Base-by-base conservation (phyloP, 2,797 vertebrate genomes). In the Hephaestus fuliginosus region DNA sequence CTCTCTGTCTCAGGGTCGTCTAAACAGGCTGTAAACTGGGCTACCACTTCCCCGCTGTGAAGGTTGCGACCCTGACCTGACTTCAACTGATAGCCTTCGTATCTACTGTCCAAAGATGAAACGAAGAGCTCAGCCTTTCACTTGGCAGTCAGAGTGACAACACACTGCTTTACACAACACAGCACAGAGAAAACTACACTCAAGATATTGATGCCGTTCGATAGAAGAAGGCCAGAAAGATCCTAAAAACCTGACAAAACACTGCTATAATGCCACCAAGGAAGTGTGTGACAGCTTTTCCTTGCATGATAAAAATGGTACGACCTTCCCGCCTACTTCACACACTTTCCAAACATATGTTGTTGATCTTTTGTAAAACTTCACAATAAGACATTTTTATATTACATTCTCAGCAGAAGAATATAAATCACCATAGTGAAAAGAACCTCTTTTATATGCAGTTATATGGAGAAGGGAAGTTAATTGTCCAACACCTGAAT, bases 11-110 rank as follows among this genome's bases (percentile, higher is more conserved):
- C 76, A 69, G 74, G 75, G 80, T 83, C 80, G 74, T 58, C 58
- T 11, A 17, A 72, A 78, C 63, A 39, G 9, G 55, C 44, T 10
- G 15, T 77, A 60, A 78, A 71, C 61, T 61, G 68, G 60, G 33
- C 70, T 7, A 36, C 48, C 12, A 13, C 61, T 70, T 62, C 46
- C 78, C 64, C 11, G 20, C 67, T 28, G 84, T 76, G 63, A 85
- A 74, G 91, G 89, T 75, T 82, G 6, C 1, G 41, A 88, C 84
- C 73, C 56, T 80, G 85, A 91, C 76, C 83, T 5, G 2, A n/a
- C 58, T 11, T 8, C 83, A 51, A 82, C 74, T 33, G 84, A 87
- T 84, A 83, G 63, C 78, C 75, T 30, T 55, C 41, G 1, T 78
- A 83, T 88, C 78, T 80, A 11, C 5, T 30, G 71, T 78, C 51